phyloP scores from a whole-genome alignment of 2,113 vertebrate species.

The Scalopus aquaticus region DNA sequence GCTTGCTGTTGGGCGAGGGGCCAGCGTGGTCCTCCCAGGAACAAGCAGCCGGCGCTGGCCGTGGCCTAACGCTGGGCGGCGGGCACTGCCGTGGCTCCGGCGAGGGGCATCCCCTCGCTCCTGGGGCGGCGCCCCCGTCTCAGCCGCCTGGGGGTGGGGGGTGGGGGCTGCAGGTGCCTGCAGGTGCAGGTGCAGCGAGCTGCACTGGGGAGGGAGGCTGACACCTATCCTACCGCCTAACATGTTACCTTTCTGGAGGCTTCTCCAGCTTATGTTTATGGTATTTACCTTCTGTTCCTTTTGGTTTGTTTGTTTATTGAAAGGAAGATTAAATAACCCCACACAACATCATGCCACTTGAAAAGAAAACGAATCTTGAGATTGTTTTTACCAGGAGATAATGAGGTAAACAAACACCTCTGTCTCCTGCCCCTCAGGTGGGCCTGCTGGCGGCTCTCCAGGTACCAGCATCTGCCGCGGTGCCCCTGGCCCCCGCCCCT shows the following conservation, averaged over 20 bases:
- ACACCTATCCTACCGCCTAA: neutral
- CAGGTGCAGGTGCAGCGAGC: neutral
- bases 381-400: constrained; percentile 43
- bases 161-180: neutral
- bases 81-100: too few relatives aligned
- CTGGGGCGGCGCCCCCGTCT: too few relatives aligned
- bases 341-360: constrained; percentile 51
- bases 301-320: constrained; percentile 68
- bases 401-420: constrained; percentile 69
- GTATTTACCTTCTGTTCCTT: constrained; percentile 69
- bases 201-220: neutral
- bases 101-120: too few relatives aligned
- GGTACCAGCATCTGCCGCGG: neutral
- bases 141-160: too few relatives aligned
- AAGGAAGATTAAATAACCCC: constrained; percentile 59
- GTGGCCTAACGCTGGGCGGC: too few relatives aligned
- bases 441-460: constrained; percentile 31
- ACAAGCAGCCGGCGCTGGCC: too few relatives aligned
- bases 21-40: too few relatives aligned
- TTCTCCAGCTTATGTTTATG: constrained; percentile 61
- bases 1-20: too few relatives aligned
- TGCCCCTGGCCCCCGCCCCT: too few relatives aligned
- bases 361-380: constrained; percentile 54
- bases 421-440: constrained; percentile 53
- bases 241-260: neutral